These are phyloP conservation scores for Xenus cinereus DNA, from an alignment of 2,113 vertebrate genomes.

Conservation along the genomic window DNA sequence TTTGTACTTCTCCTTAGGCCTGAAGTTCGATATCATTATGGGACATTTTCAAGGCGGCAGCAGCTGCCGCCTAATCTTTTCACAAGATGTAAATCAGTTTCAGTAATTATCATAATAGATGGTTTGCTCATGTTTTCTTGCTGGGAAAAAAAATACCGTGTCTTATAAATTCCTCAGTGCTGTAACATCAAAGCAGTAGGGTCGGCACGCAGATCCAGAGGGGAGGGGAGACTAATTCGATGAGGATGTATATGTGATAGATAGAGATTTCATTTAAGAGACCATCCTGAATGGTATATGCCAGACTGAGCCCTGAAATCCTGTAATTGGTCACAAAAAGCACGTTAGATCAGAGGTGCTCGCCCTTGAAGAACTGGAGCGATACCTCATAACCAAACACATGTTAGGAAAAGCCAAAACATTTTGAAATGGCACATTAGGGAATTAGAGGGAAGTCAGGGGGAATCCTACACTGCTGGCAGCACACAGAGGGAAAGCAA, in stretches of 20 bases:
- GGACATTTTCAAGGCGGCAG: conserved; percentile 27
- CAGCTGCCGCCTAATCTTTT: conserved; percentile 22
- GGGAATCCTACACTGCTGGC: not conserved
- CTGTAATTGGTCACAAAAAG: not conserved
- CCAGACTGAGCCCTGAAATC: not conserved
- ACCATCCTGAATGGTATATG: not conserved
- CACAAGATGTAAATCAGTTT: conserved; percentile 68
- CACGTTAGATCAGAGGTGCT: not conserved
- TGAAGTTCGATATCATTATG: conserved; percentile 52
- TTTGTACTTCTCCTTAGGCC: conserved; percentile 52
- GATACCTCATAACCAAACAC: not conserved
- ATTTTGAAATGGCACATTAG: not conserved
- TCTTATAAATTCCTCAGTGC: conserved; percentile 59
- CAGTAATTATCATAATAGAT: conserved; percentile 71
- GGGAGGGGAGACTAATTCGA: conserved; percentile 53
- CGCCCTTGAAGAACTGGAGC: not conserved
- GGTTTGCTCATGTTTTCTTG: conserved; percentile 57
- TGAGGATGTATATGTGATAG: conserved; percentile 25
- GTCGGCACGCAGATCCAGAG: not conserved
- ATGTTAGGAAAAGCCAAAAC: not conserved
- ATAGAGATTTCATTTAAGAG: conserved; percentile 24
- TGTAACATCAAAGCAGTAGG: conserved; percentile 65
- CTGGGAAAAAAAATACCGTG: conserved; percentile 61
- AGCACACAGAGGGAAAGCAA: not conserved
- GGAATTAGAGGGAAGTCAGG: not conserved